Base-by-base conservation (phyloP, 2,888 invertebrate species). In the Metallyticus violacea region DNA sequence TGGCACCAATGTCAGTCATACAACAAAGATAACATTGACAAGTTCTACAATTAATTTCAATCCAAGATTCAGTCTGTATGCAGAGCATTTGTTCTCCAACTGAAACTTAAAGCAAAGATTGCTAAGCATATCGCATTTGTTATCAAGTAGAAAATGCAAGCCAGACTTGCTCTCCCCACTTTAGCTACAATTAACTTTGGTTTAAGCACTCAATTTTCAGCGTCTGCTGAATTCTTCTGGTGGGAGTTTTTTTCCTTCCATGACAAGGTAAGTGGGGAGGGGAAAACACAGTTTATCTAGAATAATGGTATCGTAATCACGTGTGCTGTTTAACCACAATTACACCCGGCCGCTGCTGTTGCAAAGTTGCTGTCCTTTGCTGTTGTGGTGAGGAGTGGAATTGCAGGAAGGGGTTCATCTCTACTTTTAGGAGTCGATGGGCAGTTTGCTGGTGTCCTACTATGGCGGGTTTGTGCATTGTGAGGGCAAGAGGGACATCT, bases 251-350 rank as follows among this genome's bases (percentile, higher is more conserved):
- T 62, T 62, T 62, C 15, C 15, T 40, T 62, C 3, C 28, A 7
- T n/a, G 6, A n/a, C 3, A 2, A 77, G 83, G 7, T 27, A 28
- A 15, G 40, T 15, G 40, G 28, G 77, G 83, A 40, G n/a, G 25
- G 40, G 81, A n/a, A 29, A 7, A 9, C 40, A 40, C 25, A 83
- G 77, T 83, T 83, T 77, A 83, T 83, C 83, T 83, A 83, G 77
- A 7, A 29, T 28, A 7, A 26, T 77, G 27, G 5, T 28, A 83
- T 77, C 28, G 77, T 15, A 77, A 93, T 96, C 95, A 96, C 94
- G 96, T 95, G 91, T 93, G 92, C 91, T 97, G 97, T 92, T 97
- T 97, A 87, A 96, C 97, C 88, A 98, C 97, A 90, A 98, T 98
- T 88, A 98, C 98, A 88, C 97, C 97, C 27, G 97, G 97, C 90